Conservation (phyloP, 2,113 vertebrate species). For the Neotragus pygmaeus region DNA sequence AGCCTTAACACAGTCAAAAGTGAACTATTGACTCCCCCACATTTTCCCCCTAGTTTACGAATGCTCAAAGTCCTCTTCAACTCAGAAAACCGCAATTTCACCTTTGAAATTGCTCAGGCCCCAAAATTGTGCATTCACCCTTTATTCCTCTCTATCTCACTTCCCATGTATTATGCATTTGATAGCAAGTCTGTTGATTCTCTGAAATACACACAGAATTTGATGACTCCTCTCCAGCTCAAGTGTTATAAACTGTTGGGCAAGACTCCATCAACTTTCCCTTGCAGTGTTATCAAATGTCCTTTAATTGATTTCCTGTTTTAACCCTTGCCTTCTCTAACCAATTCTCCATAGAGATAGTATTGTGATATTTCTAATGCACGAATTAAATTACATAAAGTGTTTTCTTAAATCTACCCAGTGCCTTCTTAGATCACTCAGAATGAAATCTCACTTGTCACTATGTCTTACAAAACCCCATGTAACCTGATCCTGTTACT, state of each 20-base stretch:
- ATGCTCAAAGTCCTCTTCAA: background rate
- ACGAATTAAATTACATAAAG: background rate
- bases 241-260: background rate
- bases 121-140: background rate
- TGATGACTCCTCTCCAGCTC: background rate
- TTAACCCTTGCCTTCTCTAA: background rate
- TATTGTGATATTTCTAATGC: background rate
- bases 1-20: background rate
- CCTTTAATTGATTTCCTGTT: background rate
- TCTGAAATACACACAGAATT: background rate
- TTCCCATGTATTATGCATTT: background rate
- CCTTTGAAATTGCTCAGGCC: background rate
- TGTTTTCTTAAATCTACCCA: background rate
- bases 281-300: background rate
- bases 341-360: background rate
- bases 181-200: background rate
- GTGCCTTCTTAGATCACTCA: background rate
- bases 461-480: background rate
- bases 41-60: background rate
- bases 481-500: background rate
- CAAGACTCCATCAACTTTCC: background rate
- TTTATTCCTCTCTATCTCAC: background rate
- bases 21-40: background rate
- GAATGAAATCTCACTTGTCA: background rate
- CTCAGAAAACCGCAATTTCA: background rate